Evolutionary conservation across 2,113 vertebrate genomes (phyloP).

Genomic region (Siniperca chuatsi): DNA sequence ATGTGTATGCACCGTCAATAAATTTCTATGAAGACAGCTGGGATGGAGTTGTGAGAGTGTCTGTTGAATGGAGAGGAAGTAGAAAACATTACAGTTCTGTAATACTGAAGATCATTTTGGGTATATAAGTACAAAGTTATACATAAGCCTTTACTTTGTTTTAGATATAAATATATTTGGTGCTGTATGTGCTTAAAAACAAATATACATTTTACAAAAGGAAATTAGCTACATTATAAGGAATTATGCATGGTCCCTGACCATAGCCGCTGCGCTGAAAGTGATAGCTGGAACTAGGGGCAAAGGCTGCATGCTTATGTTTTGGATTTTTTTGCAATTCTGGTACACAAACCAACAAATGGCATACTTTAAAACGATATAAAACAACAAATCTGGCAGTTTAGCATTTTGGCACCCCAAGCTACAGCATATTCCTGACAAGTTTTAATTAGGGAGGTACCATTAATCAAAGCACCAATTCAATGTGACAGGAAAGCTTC

Average conservation of each 20-base stretch:
- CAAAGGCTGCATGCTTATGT: slow-evolving; percentile 7
- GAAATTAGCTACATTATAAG: not conserved
- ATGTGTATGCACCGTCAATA: slow-evolving; percentile 63
- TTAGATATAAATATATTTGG: slow-evolving; percentile 69
- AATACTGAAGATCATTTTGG: not conserved
- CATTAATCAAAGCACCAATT: slow-evolving; percentile 48
- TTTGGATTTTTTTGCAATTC: not conserved
- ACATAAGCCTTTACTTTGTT: slow-evolving; percentile 13
- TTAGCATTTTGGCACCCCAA: not conserved
- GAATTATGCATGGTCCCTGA: slow-evolving; percentile 3
- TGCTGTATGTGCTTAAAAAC: slow-evolving; percentile 1
- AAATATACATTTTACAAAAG: slow-evolving; percentile 40
- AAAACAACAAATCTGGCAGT: slow-evolving; percentile 1
- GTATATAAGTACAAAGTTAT: not conserved
- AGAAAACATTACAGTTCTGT: not conserved
- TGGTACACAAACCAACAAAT: not conserved
- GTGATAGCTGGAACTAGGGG: not conserved
- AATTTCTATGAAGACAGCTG: slow-evolving; percentile 44
- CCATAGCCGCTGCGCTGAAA: not conserved
- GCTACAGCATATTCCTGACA: not conserved
- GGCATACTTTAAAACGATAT: not conserved
- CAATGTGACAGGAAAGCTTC: slow-evolving; percentile 25
- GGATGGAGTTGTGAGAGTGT: slow-evolving; percentile 12
- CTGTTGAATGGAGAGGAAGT: not conserved
- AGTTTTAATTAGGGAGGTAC: not conserved